A percentile compares a stretch with the other conserved stretches of the same genome.
Evolutionary conservation across 2,797 vertebrate species (phyloP).

Genomic region (Anisognathus igniventris): DNA sequence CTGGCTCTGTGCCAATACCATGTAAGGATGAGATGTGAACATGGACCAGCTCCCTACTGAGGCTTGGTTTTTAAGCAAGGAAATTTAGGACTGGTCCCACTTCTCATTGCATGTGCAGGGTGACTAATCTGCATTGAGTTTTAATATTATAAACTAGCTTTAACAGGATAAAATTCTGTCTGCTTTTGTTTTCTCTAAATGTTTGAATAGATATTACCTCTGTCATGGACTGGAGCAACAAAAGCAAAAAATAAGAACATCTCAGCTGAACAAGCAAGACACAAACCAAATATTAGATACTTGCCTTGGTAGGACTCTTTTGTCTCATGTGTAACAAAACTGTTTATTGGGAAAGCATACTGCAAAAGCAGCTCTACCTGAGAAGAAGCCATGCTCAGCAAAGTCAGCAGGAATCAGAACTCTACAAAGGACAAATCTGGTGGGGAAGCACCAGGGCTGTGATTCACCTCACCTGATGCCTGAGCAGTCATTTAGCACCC

Average conservation of each 20-base stretch:
- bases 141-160: neutral
- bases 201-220: neutral
- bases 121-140: neutral
- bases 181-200: neutral
- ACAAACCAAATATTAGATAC: neutral
- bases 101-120: neutral
- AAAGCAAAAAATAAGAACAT: neutral
- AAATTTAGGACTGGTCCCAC: neutral
- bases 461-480: neutral
- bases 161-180: neutral
- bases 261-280: neutral
- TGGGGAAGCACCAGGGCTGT: neutral
- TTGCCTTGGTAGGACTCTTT: neutral
- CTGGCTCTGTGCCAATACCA: conserved; percentile 23
- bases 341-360: neutral
- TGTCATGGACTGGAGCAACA: neutral
- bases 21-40: conserved; percentile 25
- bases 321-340: neutral
- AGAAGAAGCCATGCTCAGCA: neutral
- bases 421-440: neutral
- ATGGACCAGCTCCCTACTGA: neutral
- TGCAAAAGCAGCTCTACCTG: neutral
- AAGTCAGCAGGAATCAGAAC: neutral
- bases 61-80: neutral
- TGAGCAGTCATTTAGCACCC: neutral